Evolutionary conservation across 1,140 invertebrate genomes (phyloP), one percentile per base, ranked within the genome.

Genomic region (Zaprionus camerounensis): DNA sequence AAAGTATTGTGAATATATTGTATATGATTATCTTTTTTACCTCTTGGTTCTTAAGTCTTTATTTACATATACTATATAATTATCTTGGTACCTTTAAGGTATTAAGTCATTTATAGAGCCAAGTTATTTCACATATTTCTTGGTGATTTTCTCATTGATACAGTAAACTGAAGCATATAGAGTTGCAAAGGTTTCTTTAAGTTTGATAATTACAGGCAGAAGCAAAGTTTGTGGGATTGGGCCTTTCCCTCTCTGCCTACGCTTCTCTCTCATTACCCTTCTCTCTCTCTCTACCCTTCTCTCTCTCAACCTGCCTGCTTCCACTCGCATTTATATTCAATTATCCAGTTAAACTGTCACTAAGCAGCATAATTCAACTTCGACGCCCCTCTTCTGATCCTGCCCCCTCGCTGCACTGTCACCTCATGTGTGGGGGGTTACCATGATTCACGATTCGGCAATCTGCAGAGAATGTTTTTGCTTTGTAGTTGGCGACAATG

Each of bases 361-460:
- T 51, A 51, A 51, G 46, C 17, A 51, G 46, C 20, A 12, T 38
- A 44, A 44, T 22, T 46, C 41, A 46, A 46, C 41, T 46, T 17
- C n/a, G 41, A 46, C 36, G 17, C 46, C 17, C 57, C 38, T n/a
- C 49, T 7, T 13, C 24, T 26, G 38, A 55, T 34, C 0, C 46
- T 44, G 67, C 22, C 65, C n/a, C 17, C 11, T 24, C 6, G 0
- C 28, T n/a, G 3, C 41, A 5, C n/a, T 17, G 1, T 2, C 2
- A 22, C 24, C 22, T 26, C 53, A 28, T 11, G 9, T 26, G 24
- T 38, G 62, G 44, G 17, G 2, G 7, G 44, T 31, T 15, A 49
- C 58, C 56, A 81, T 81, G 80, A 81, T 81, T 81, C 61, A 81
- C 81, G 79, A 82, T 82, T 81, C 80, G 78, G 69, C 41, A 67